A percentile compares a stretch with the other conserved stretches of the same genome.
Conservation (phyloP, 92 coral and sea anemone genomes). For the Montipora capitata region DNA sequence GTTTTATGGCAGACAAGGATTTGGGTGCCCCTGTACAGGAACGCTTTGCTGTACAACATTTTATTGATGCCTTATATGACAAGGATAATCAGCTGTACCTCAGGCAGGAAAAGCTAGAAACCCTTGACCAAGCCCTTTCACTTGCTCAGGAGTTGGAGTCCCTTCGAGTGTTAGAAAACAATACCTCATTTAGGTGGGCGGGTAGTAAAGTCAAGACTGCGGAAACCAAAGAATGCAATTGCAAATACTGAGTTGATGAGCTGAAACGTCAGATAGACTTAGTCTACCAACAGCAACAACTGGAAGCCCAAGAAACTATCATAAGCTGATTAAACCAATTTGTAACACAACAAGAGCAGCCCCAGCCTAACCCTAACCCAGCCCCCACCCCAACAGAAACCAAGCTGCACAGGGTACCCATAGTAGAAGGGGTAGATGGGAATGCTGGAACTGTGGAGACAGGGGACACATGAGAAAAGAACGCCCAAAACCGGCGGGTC, state of each 20-base stretch:
- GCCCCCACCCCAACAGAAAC: too few relatives aligned
- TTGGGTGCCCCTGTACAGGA: conserved; percentile 18
- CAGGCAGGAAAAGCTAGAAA: conserved; percentile 6
- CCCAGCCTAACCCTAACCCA: too few relatives aligned
- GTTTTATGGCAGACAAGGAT: conserved; percentile 50
- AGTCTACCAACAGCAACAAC: not conserved
- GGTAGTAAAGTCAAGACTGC: conserved; percentile 22
- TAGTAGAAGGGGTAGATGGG: conserved; percentile 5
- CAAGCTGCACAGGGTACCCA: too few relatives aligned
- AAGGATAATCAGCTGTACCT: not conserved
- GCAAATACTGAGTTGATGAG: not conserved
- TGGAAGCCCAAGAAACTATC: conserved; percentile 5
- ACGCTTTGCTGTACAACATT: conserved; percentile 66
- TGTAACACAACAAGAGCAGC: not conserved
- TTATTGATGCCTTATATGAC: conserved; percentile 43
- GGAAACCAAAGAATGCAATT: not conserved
- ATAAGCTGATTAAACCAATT: conserved; percentile 19
- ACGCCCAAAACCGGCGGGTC: not conserved
- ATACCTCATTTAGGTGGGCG: conserved; percentile 7
- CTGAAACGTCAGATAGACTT: not conserved
- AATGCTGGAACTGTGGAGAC: conserved; percentile 20
- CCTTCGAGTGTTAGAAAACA: conserved; percentile 46
- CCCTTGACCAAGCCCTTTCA: conserved; percentile 34
- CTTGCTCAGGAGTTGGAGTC: conserved; percentile 42
- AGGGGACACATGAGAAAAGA: conserved; percentile 14